These are phyloP conservation scores for Amniataba percoides DNA, from an alignment of 2,797 vertebrate species.

Conservation along the genomic window DNA sequence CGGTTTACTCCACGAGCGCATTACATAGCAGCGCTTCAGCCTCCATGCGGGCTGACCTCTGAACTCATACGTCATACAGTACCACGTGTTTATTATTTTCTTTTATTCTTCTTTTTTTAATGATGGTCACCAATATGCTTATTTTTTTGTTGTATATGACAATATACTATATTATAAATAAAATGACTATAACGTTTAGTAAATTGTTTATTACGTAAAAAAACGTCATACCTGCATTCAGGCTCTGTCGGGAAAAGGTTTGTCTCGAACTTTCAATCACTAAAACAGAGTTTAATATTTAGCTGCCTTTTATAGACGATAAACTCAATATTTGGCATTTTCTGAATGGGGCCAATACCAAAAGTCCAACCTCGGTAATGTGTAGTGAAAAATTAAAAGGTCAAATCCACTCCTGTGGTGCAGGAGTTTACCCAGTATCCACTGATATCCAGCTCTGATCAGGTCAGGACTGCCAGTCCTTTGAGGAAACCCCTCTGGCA, in stretches of 20 bases:
- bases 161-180: not conserved
- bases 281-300: too few species aligned
- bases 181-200: not conserved
- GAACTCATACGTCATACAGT: slow-evolving; percentile 50
- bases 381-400: not conserved
- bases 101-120: too few species aligned
- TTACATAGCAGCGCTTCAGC: not conserved
- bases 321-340: not conserved
- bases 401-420: not conserved
- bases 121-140: accelerated
- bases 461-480: not conserved
- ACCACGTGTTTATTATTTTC: not conserved
- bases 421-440: not conserved
- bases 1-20: not conserved
- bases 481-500: not conserved
- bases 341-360: not conserved
- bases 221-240: slow-evolving; percentile 47
- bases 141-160: accelerated
- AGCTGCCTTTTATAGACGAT: not conserved
- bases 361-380: not conserved
- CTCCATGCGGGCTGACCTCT: slow-evolving; percentile 21
- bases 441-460: not conserved
- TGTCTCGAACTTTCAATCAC: accelerated
- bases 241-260: not conserved
- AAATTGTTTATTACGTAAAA: not conserved